phyloP scores from a whole-genome alignment of 1,140 invertebrate genomes.

The Archegozetes longisetosus region DNA sequence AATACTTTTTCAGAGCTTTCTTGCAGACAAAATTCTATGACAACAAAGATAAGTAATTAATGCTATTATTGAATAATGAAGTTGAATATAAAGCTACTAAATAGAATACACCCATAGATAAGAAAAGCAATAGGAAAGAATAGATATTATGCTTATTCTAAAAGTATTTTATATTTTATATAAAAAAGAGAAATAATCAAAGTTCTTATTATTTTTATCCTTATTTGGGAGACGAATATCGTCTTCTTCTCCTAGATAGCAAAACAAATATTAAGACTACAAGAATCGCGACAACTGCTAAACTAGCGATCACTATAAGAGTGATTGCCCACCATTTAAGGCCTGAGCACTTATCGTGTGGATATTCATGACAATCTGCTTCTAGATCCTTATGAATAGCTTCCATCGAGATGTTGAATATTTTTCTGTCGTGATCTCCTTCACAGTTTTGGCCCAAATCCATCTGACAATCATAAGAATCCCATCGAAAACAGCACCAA shows the following conservation, averaged over 20 bases:
- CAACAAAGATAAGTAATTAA: too few species aligned
- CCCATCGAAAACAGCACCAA: background rate
- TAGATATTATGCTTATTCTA: too few species aligned
- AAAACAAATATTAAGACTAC: background rate
- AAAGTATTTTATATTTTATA: too few species aligned
- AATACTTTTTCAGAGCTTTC: too few species aligned
- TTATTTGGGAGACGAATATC: too few species aligned
- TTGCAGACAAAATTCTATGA: too few species aligned
- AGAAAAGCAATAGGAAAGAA: too few species aligned
- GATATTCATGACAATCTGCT: background rate
- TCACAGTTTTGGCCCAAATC: background rate
- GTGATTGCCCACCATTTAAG: background rate
- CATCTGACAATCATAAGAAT: background rate
- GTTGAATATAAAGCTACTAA: too few species aligned
- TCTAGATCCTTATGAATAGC: background rate
- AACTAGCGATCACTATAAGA: background rate
- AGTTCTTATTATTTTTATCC: too few species aligned
- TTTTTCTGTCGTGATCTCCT: background rate
- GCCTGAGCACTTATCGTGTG: background rate
- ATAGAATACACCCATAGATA: too few species aligned
- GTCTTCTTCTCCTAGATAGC: background rate
- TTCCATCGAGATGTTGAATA: background rate
- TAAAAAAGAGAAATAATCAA: too few species aligned
- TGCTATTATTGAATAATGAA: too few species aligned
- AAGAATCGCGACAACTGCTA: background rate